phyloP scores from a whole-genome alignment of 2,888 invertebrate genomes.

The Troilus luridus region DNA sequence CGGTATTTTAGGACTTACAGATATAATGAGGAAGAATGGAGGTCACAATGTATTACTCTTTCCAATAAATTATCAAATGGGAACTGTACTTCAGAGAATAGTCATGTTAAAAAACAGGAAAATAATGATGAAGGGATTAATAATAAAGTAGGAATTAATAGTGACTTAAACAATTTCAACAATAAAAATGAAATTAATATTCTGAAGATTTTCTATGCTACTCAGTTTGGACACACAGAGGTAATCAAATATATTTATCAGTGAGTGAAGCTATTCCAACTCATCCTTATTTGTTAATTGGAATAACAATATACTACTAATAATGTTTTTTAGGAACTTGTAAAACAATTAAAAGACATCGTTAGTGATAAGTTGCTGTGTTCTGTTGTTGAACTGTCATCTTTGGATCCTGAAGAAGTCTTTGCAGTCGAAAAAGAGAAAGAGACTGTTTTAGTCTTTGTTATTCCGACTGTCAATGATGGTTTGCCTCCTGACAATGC shows the following conservation, averaged over 20 bases:
- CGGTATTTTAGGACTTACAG: neutral
- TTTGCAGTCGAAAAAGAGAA: constrained; percentile 43
- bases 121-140: neutral
- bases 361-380: neutral
- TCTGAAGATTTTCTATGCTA: constrained; percentile 51
- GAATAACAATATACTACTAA: neutral
- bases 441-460: constrained; percentile 67
- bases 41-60: too few species aligned
- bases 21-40: neutral
- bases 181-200: neutral
- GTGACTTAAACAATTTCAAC: neutral
- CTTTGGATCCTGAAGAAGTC: constrained; percentile 63
- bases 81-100: neutral
- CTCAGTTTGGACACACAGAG: constrained; percentile 53
- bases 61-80: neutral
- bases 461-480: constrained; percentile 73
- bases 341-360: neutral
- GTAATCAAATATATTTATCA: constrained; percentile 1
- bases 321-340: neutral
- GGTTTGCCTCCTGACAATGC: constrained; percentile 71
- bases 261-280: neutral
- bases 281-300: neutral
- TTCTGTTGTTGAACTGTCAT: constrained; percentile 57
- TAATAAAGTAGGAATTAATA: neutral
- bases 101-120: neutral